Evolutionary conservation across 2,888 invertebrate species (phyloP), one percentile per base, ranked within the genome.

Genomic region (Melieria picta): DNA sequence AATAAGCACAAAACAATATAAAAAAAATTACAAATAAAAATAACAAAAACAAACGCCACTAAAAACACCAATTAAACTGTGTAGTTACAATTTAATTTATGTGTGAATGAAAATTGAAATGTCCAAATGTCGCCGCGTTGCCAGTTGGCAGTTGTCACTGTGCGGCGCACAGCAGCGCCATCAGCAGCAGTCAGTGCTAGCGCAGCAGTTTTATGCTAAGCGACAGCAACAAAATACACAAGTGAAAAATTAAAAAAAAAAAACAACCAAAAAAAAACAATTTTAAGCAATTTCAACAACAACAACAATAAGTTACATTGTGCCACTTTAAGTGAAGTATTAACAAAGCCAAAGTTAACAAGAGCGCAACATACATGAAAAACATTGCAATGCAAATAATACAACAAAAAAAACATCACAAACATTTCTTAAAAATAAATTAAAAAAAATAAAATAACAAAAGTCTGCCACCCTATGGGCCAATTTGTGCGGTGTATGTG

Each of bases 81-180:
- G 68, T 62, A 68, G 61, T 68, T 68, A 68, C 61, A 68, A 68
- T 68, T 61, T 55, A 61, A 61, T 69, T 69, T 69, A 61, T 69
- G 68, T 69, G 60, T 69, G 61, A 69, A 61, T 69, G 61, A 69
- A 61, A 69, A 69, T 46, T 68, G 61, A 46, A 68, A 68, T 61
- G 45, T 66, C 52, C 16, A 16, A 46, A 60, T 47, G 7, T 42
- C n/a, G 56, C 6, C 4, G 30, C 13, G 30, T 61, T 42, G 61
- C 11, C 45, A 45, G 9, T 61, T 9, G 11, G 5, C 61, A 10
- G 46, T 45, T 55, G 52, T 16, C 45, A 43, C 30, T n/a, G n/a
- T 56, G 13, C n/a, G n/a, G 13, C 5, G 30, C 45, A 7, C 46
- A n/a, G 16, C 16, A 47, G 63, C 16, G 46, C 11, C 48, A 16